These are phyloP conservation scores for Hirudinaria manillensis DNA, from an alignment of 2,888 invertebrate species.

Conservation along the genomic window DNA sequence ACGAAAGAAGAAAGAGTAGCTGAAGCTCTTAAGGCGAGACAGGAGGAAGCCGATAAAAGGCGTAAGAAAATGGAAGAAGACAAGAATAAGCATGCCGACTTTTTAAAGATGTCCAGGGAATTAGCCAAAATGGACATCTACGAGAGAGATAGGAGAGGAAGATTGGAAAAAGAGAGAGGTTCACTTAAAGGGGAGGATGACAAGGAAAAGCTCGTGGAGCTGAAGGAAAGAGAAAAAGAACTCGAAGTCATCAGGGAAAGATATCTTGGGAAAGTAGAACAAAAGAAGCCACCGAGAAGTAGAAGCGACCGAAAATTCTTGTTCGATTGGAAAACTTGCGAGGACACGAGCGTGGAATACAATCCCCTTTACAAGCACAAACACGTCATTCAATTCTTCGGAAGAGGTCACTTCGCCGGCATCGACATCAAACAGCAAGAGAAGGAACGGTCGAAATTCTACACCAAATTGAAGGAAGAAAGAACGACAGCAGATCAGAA, in stretches of 20 bases:
- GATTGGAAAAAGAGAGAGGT: conserved; percentile 41
- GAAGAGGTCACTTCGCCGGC: conserved; percentile 92
- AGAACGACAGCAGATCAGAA: conserved; percentile 92
- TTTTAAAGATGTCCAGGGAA: conserved; percentile 54
- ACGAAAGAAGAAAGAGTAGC: conserved; percentile 89
- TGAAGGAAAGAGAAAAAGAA: conserved; percentile 83
- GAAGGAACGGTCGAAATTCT: conserved; percentile 90
- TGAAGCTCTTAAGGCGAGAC: conserved; percentile 79
- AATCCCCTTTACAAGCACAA: conserved; percentile 91
- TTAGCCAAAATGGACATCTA: conserved; percentile 40
- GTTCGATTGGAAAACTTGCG: conserved; percentile 98
- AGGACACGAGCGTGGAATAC: conserved; percentile 96
- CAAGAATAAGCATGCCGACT: conserved; percentile 61
- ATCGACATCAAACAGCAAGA: conserved; percentile 76
- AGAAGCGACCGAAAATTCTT: conserved; percentile 98
- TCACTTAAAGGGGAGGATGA: conserved; percentile 34
- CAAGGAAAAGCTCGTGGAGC: conserved; percentile 44
- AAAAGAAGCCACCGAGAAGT: conserved; percentile 80
- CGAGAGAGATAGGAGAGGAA: conserved; percentile 41
- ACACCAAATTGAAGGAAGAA: conserved; percentile 87
- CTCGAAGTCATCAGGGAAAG: conserved; percentile 89
- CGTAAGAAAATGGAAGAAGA: conserved; percentile 69
- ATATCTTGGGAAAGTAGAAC: conserved; percentile 81
- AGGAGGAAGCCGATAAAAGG: conserved; percentile 76
- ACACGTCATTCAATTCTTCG: conserved; percentile 82